Evolutionary conservation across 2,888 invertebrate species (phyloP).

Genomic region (Meloe dianella): DNA sequence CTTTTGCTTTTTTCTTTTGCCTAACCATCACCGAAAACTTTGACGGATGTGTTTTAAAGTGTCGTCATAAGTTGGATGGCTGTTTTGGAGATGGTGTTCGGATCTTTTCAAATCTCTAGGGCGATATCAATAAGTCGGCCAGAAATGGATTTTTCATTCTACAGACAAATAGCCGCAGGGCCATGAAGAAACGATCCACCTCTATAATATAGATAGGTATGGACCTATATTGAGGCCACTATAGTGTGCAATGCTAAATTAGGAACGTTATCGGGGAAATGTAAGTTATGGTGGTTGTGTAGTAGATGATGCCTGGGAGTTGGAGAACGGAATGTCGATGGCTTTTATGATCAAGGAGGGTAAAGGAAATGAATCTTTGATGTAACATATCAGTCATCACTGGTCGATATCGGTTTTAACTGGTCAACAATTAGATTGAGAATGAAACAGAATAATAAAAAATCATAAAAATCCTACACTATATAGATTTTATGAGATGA

Average conservation of each 20-base stretch:
- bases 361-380: conserved; percentile 23
- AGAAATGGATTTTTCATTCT: conserved; percentile 63
- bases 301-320: conserved; percentile 37
- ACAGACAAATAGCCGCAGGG: conserved; percentile 58
- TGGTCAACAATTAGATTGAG: neutral
- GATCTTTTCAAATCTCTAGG: conserved; percentile 48
- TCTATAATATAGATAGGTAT: conserved; percentile 29
- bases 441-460: conserved; percentile 11
- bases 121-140: conserved; percentile 61
- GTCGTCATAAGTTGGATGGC: conserved; percentile 54
- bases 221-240: conserved; percentile 16
- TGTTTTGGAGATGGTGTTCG: conserved; percentile 42
- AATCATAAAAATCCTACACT: neutral
- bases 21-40: conserved; percentile 36
- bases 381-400: conserved; percentile 26
- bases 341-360: conserved; percentile 37
- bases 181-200: conserved; percentile 49
- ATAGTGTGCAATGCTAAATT: conserved; percentile 12
- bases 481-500: neutral
- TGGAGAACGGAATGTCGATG: conserved; percentile 34
- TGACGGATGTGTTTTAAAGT: conserved; percentile 58
- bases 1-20: neutral
- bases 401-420: conserved; percentile 1
- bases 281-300: conserved; percentile 39
- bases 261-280: conserved; percentile 20